These are phyloP conservation scores for Patagioenas fasciata DNA, from an alignment of 2,113 vertebrate genomes.

Conservation along the genomic window DNA sequence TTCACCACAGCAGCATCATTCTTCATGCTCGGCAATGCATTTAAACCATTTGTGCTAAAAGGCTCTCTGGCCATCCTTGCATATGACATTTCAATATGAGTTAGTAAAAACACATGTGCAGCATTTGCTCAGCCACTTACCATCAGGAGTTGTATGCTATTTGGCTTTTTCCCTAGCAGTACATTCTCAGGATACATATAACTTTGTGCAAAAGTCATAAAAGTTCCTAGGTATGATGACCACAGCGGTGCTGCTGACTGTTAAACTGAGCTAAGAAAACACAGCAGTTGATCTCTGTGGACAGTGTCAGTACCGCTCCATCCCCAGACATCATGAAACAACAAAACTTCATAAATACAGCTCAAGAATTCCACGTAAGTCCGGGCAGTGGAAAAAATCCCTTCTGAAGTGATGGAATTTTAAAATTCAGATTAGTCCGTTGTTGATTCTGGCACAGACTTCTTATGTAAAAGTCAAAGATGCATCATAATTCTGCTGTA, in stretches of 20 bases:
- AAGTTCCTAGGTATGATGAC: not conserved
- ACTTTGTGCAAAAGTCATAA: not conserved
- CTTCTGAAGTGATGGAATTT: not conserved
- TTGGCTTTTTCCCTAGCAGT: not conserved
- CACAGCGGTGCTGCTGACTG: not conserved
- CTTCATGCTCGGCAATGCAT: constrained; percentile 8
- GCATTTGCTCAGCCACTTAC: constrained; percentile 22
- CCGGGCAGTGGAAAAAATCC: not conserved
- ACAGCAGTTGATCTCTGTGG: not conserved
- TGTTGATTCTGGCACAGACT: not conserved
- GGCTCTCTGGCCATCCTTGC: constrained; percentile 46
- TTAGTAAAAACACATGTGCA: not conserved
- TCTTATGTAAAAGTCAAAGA: not conserved
- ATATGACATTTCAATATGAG: constrained; percentile 20
- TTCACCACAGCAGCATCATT: not conserved
- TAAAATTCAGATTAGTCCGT: not conserved
- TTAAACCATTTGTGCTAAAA: constrained; percentile 37
- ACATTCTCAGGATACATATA: not conserved
- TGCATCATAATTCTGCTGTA: not conserved
- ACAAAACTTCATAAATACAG: not conserved
- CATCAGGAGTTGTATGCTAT: not conserved
- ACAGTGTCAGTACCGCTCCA: not conserved
- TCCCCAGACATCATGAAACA: not conserved
- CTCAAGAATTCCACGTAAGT: not conserved
- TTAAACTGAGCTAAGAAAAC: not conserved